These are phyloP conservation scores for Entomobrya proxima DNA, from an alignment of 2,888 invertebrate species.

Conservation along the genomic window DNA sequence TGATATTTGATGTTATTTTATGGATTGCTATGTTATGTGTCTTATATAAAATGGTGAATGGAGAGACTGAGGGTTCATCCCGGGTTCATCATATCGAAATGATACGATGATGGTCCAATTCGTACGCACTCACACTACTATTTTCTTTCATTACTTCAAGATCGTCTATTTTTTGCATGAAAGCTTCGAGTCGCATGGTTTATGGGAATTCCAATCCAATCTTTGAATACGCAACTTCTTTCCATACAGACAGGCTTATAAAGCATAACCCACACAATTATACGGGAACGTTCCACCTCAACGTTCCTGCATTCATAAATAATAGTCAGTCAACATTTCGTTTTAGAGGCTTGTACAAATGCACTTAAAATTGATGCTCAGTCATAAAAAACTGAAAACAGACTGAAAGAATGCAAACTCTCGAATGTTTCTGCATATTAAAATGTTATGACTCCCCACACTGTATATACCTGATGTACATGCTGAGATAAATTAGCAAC, in stretches of 20 bases:
- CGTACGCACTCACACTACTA: not conserved
- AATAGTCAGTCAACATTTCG: not conserved
- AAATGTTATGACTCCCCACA: not conserved
- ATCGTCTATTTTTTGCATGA: not conserved
- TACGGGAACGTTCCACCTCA: not conserved
- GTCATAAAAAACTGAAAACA: constrained; percentile 26
- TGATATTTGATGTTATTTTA: too few relatives aligned
- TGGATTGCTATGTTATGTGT: too few relatives aligned
- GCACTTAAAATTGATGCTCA: not conserved
- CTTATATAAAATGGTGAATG: too few relatives aligned
- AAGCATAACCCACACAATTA: not conserved
- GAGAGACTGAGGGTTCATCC: too few relatives aligned
- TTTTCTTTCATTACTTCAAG: not conserved
- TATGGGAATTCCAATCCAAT: not conserved
- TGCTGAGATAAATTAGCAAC: not conserved
- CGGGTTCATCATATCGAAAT: not conserved
- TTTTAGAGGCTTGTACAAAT: not conserved
- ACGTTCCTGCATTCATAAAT: constrained; percentile 5
- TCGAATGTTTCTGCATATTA: not conserved
- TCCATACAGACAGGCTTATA: not conserved
- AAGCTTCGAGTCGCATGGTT: not conserved
- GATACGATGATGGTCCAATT: not conserved
- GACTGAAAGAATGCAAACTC: constrained; percentile 12
- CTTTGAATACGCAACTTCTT: not conserved
- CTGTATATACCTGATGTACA: not conserved